Evolutionary conservation across 2,888 invertebrate species (phyloP), one percentile per base, ranked within the genome.

Genomic region (Euproctis similis): DNA sequence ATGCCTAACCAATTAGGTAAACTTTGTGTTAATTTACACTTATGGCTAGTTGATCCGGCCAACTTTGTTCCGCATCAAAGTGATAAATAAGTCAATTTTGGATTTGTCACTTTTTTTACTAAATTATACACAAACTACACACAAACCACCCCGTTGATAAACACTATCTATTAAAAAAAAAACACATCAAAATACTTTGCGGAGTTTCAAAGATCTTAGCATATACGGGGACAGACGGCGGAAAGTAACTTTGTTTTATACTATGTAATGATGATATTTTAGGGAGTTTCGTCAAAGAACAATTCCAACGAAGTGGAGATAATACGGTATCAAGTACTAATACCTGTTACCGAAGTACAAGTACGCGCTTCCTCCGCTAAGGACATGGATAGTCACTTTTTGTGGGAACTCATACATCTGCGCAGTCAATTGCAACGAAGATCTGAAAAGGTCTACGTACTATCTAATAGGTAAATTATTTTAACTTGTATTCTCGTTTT

Each of bases 321-420:
- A 59, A 96, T 97, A 67, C 89, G 97, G 52, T 97, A 97, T 81
- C 97, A 97, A 82, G 97, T 97, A 34, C 86, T 97, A 46, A 97
- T 98, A 58, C 97, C 97, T 0, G 97, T 98, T 22, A 96, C 96
- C 10, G 97, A 98, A 85, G 97, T 98, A 21, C 97, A 98, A 86
- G 97, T 98, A 21, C 88, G 97, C 36, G 95, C 96, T 20, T 95
- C 95, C 20, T 95, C 95, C 2, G 94, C 96, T 36, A 95, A 95
- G 67, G 96, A 97, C 63, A 93, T 95, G 90, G 97, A 97, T 66
- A 96, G 94, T 39, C 97, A 97, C 85, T 97, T 95, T 87, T 88
- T 97, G 39, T 98, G 98, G 97, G 97, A 98, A 81, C 89, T 98
- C 44, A 95, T 98, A 55, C 97, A 98, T 75, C 87, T 97, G 58